Conservation (phyloP, 1,140 invertebrate genomes). For the Musca vetustissima region DNA sequence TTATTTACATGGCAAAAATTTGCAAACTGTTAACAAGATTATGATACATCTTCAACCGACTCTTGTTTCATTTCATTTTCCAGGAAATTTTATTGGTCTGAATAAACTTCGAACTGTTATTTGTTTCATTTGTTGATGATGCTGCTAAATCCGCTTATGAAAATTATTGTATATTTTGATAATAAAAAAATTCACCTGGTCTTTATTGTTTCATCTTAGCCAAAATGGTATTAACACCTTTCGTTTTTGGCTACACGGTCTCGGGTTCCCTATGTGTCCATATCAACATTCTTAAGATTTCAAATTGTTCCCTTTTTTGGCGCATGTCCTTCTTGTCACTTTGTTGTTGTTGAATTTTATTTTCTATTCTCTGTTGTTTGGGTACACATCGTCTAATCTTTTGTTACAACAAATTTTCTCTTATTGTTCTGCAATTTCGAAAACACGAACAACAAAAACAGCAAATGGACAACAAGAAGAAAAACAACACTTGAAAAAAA, state of each 20-base stretch:
- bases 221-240: background rate
- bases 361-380: background rate
- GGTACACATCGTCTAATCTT: background rate
- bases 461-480: no score
- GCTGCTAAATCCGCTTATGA: no score
- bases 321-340: slow-evolving; percentile 11
- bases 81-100: no score
- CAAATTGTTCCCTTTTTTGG: slow-evolving; percentile 5
- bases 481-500: slow-evolving; percentile 10
- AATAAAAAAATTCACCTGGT: slow-evolving; percentile 14
- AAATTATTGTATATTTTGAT: no score
- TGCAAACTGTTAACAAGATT: no score
- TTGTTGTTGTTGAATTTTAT: slow-evolving; percentile 4
- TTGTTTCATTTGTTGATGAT: no score
- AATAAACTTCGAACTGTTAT: no score
- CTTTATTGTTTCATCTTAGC: background rate
- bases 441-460: no score
- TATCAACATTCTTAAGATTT: background rate
- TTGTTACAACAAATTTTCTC: slow-evolving; percentile 14
- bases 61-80: no score
- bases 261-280: background rate
- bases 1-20: no score
- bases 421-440: slow-evolving; percentile 5
- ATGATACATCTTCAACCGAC: no score
- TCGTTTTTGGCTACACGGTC: background rate